Evolutionary conservation across 1,140 invertebrate species (phyloP).

Genomic region (Eriosoma lanigerum): DNA sequence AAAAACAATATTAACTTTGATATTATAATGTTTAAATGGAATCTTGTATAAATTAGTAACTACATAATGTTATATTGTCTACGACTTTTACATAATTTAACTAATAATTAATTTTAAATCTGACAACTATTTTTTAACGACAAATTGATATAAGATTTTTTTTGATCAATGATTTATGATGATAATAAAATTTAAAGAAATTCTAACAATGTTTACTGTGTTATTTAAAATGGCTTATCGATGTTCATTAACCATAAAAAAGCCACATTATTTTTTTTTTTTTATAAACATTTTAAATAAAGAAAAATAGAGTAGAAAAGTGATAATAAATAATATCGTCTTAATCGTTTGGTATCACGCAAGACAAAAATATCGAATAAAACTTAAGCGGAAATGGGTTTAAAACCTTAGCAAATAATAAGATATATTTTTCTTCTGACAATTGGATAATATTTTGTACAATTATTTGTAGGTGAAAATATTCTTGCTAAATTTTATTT

Average conservation of each 20-base stretch:
- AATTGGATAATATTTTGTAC: neutral
- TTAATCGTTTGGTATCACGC: conserved; percentile 1
- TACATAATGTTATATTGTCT: no score
- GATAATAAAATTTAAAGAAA: conserved; percentile 10
- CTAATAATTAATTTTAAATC: no score
- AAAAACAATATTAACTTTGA: no score
- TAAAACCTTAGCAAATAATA: neutral
- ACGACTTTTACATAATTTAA: no score
- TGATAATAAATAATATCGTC: conserved; percentile 19
- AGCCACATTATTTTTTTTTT: no score
- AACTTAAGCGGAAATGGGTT: conserved; percentile 19
- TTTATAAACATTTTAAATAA: neutral
- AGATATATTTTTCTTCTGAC: neutral
- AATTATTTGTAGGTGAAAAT: neutral
- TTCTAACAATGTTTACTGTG: neutral
- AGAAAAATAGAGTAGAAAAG: neutral
- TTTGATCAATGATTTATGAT: conserved; percentile 22
- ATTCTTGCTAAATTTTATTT: no score
- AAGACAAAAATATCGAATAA: conserved; percentile 26
- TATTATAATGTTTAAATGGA: no score
- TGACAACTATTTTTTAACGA: no score
- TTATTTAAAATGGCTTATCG: neutral
- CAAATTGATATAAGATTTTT: no score
- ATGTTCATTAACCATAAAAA: conserved; percentile 13
- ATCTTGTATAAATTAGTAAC: no score